phyloP scores from a whole-genome alignment of 2,113 vertebrate genomes.

The Columba janthina region DNA sequence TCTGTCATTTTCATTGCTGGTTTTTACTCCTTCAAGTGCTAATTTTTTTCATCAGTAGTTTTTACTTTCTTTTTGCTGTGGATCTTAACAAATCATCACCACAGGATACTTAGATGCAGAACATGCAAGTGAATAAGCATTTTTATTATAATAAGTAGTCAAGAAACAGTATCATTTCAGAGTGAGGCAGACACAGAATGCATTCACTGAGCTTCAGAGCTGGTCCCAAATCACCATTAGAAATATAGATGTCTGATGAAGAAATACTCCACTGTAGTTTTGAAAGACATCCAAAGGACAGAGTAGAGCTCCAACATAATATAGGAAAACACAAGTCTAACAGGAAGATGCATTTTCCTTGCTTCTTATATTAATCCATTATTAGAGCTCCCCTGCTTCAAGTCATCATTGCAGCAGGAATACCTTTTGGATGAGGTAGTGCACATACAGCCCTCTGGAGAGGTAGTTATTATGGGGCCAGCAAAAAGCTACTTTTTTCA shows the following conservation, averaged over 20 bases:
- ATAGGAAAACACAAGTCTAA: neutral
- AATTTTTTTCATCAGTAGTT: neutral
- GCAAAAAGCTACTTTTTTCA: conserved; percentile 42
- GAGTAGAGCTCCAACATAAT: neutral
- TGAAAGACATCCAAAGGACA: neutral
- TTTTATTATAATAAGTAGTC: neutral
- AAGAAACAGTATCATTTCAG: neutral
- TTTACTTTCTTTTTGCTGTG: neutral
- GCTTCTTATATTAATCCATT: conserved; percentile 56
- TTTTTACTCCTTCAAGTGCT: neutral
- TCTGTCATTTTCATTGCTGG: neutral
- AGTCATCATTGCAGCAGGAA: conserved; percentile 16
- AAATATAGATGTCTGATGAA: neutral
- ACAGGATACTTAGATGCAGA: neutral
- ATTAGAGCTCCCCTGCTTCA: conserved; percentile 48
- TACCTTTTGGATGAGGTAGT: conserved; percentile 39
- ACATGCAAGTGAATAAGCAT: neutral
- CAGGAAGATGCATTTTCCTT: conserved; percentile 24
- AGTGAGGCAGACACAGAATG: neutral
- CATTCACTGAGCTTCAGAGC: neutral
- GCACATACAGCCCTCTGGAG: conserved; percentile 7
- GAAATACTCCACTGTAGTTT: neutral
- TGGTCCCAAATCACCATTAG: neutral
- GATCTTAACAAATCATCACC: neutral
- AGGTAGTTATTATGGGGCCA: neutral